A percentile compares a stretch with the other conserved stretches of the same genome.
Evolutionary conservation across 2,113 vertebrate genomes (phyloP).

Genomic region (Epinephelus cyanopodus): DNA sequence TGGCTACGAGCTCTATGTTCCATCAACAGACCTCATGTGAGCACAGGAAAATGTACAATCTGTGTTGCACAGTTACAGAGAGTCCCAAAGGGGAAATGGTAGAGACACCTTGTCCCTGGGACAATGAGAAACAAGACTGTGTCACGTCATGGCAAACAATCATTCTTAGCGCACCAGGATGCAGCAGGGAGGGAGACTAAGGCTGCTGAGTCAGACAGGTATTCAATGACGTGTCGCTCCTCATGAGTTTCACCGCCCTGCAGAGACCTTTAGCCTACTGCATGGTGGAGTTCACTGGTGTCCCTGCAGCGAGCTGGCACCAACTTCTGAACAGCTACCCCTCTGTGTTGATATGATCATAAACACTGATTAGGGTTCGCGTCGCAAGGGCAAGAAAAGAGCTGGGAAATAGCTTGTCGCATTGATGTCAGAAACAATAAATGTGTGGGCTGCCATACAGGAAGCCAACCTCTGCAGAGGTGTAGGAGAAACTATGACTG

Average conservation of each 20-base stretch:
- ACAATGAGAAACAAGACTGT: constrained; percentile 64
- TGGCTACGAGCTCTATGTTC: not conserved
- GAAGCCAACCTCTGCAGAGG: constrained; percentile 15
- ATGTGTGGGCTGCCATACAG: constrained; percentile 7
- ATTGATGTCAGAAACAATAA: constrained; percentile 54
- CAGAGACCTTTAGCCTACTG: not conserved
- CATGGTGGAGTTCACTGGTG: constrained; percentile 1
- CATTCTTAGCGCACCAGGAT: constrained; percentile 36
- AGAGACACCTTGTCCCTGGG: constrained; percentile 68
- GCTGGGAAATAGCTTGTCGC: constrained; percentile 32
- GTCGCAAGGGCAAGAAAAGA: constrained; percentile 21
- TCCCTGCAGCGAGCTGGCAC: constrained; percentile 47
- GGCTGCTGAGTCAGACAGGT: constrained; percentile 37
- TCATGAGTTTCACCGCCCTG: not conserved
- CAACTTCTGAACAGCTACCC: constrained; percentile 35
- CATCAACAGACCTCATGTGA: constrained; percentile 7
- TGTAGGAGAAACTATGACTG: not conserved
- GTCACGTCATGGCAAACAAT: constrained; percentile 46
- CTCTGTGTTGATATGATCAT: constrained; percentile 40
- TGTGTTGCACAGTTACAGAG: constrained; percentile 15
- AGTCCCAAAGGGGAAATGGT: constrained; percentile 31
- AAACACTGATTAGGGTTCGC: constrained; percentile 46
- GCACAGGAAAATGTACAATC: constrained; percentile 45
- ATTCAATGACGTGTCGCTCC: not conserved
- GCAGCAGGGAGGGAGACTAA: constrained; percentile 9